Evolutionary conservation across 2,113 vertebrate species (phyloP).

Genomic region (Hylia prasina): DNA sequence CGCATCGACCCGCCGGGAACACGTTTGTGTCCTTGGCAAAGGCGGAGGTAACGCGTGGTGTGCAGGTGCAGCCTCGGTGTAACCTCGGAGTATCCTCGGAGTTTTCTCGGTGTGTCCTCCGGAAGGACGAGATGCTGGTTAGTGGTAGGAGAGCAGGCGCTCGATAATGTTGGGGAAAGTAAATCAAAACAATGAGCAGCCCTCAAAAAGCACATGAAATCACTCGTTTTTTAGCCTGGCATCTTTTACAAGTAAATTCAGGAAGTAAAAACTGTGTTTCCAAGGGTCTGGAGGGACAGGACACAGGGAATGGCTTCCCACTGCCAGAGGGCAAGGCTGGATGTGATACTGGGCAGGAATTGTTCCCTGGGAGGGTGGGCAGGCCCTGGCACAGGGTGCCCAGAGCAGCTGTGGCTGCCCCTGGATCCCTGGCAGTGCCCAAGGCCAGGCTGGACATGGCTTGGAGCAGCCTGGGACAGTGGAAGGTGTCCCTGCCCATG

Average conservation of each 20-base stretch:
- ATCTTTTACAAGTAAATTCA: neutral
- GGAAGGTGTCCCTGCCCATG: neutral
- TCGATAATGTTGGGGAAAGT: neutral
- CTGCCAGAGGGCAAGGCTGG: neutral
- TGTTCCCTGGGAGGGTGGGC: rapidly evolving
- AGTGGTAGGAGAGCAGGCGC: neutral
- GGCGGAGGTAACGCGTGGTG: neutral
- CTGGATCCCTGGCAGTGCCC: neutral
- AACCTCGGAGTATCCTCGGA: neutral
- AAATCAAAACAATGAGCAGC: neutral
- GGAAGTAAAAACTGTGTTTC: neutral
- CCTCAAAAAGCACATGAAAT: neutral
- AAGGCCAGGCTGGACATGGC: neutral
- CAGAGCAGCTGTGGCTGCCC: neutral
- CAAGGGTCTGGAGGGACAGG: neutral
- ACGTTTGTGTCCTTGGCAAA: neutral
- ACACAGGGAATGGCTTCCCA: neutral
- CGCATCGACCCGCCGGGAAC: neutral
- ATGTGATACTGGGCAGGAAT: neutral
- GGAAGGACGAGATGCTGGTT: neutral
- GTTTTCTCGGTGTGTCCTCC: neutral
- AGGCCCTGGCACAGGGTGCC: neutral
- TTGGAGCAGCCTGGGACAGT: neutral
- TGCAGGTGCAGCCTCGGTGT: neutral
- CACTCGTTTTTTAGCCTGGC: rapidly evolving